Conservation (phyloP, 2,888 invertebrate genomes). For the Taenaris catops region DNA sequence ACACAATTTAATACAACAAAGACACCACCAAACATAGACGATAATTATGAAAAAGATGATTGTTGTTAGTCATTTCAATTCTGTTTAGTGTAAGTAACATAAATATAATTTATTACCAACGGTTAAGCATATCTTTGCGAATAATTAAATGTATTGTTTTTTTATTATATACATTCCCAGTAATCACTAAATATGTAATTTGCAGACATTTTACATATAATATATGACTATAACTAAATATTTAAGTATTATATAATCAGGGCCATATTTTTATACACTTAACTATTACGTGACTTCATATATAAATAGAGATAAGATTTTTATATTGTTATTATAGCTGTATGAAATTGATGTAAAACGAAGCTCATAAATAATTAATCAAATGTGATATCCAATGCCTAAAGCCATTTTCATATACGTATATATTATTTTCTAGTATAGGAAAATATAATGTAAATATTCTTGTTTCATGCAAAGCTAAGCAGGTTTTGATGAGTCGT, state of each 20-base stretch:
- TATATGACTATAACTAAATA: too few relatives aligned
- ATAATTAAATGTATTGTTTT: not conserved
- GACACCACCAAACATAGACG: not conserved
- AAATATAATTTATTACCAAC: not conserved
- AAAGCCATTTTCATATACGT: constrained; percentile 9
- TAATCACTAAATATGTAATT: too few relatives aligned
- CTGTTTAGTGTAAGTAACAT: not conserved
- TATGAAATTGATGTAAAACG: not conserved
- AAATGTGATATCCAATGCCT: constrained; percentile 10
- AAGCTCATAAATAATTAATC: constrained; percentile 5
- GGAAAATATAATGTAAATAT: too few relatives aligned
- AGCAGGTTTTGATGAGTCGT: too few relatives aligned
- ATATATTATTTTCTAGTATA: constrained; percentile 1
- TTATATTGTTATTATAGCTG: not conserved
- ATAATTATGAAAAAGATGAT: not conserved
- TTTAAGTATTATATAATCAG: too few relatives aligned
- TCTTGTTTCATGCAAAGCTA: too few relatives aligned
- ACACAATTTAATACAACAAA: not conserved
- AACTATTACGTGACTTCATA: not conserved
- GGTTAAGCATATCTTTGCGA: not conserved
- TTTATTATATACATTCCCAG: constrained; percentile 7
- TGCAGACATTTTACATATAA: too few relatives aligned
- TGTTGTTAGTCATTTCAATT: not conserved
- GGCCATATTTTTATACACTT: not conserved
- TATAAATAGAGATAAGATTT: not conserved